Conservation (phyloP, 2,797 vertebrate species). For the Acanthornis magna region DNA sequence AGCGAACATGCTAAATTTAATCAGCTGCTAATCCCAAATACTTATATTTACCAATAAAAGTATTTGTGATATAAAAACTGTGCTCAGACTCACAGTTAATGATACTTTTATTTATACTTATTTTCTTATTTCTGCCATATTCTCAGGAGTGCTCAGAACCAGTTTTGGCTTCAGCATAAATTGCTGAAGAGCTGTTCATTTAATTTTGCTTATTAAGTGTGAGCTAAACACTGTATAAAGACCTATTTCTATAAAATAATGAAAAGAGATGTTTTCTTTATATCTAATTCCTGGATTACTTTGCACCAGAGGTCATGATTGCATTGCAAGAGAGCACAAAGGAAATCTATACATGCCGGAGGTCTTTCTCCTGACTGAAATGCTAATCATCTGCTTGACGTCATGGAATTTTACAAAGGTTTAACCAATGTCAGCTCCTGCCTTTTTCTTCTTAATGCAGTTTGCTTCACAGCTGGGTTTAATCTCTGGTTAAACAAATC, state of each 20-base stretch:
- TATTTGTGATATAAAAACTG: not conserved
- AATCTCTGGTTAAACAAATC: constrained; percentile 35
- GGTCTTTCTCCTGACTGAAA: not conserved
- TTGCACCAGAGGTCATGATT: not conserved
- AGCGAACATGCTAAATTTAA: not conserved
- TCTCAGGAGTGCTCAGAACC: not conserved
- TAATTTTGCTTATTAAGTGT: not conserved
- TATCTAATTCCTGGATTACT: not conserved
- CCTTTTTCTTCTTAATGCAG: not conserved
- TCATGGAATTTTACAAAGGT: constrained; percentile 41
- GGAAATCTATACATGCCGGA: not conserved
- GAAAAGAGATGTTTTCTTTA: not conserved
- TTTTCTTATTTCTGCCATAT: not conserved
- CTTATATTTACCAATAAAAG: not conserved
- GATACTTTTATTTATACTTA: not conserved
- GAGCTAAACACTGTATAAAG: not conserved
- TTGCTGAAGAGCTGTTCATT: not conserved
- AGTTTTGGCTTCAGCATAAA: not conserved
- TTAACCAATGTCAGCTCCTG: not conserved
- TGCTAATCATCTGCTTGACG: not conserved
- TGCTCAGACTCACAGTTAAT: not conserved
- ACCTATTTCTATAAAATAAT: not conserved
- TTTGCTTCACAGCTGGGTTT: constrained; percentile 27
- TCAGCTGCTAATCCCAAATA: not conserved
- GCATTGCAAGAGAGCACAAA: not conserved